Evolutionary conservation across 2,797 vertebrate species (phyloP), one percentile per base, ranked within the genome.

Genomic region (Sphenodon punctatus): DNA sequence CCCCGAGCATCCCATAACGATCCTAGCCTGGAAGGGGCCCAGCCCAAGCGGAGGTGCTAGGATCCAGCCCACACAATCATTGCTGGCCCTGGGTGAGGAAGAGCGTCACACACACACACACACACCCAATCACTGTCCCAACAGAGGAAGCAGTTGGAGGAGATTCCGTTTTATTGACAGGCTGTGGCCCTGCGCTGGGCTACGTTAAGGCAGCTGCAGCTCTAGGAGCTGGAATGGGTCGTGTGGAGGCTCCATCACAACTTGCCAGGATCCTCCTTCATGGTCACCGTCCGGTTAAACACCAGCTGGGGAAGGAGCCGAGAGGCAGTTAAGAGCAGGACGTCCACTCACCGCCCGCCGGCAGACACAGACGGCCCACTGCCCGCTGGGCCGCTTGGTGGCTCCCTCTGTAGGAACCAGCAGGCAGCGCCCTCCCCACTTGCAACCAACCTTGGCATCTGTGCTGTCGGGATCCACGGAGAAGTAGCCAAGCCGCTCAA

Each of bases 401-500:
- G 19, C 5, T 23, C 10, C 1, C 17, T 0, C 46, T n/a, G n/a
- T 12, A 23, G 2, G 10, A 7, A 4, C 1, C 3, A 2, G 27
- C 7, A 5, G 3, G 7, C 13, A 23, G 13, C 4, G 1, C 12
- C 4, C 4, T 10, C 13, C 16, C 3, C 16, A 7, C 27, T 6
- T 32, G 6, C 5, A 32, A 58, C 93, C 88, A 92, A 99, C 98
- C 98, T 98, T 98, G 75, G 90, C 88, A 59, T 77, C 68, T 5
- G 92, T 87, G 85, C 96, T 99, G 92, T 99, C 98, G 0, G 98
- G 97, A 92, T 99, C 99, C 93, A 99, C 39, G 0, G 98, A 99
- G 93, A 99, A 99, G 94, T 98, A 99, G 12, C 99, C 99, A n/a
- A 99, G 95, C 67, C 99, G 97, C 93, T 99, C 99, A 95, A 99